Evolutionary conservation across 30 jellyfish, hydroid and myxozoan species (phyloP).

Genomic region (Hydra vulgaris): DNA sequence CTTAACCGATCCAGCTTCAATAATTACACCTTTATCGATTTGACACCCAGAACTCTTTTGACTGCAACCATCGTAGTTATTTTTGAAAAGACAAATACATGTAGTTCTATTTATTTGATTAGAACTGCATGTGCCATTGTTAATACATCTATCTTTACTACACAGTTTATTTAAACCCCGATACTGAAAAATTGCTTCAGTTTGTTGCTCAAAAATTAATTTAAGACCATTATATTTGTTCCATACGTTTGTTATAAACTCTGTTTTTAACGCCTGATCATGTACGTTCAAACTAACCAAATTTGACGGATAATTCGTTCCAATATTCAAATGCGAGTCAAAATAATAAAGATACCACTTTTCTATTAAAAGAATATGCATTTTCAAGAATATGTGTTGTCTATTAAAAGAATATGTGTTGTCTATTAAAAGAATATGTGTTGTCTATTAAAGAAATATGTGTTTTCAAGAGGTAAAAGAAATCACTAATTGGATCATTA

Average conservation of each 20-base stretch:
- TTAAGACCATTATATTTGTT: not conserved
- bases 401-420: not conserved
- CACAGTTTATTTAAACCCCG: not conserved
- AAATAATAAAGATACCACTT: not conserved
- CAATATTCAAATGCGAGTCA: not conserved
- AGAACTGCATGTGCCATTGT: not conserved
- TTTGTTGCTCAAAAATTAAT: not conserved
- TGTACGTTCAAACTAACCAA: not conserved
- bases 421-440: not conserved
- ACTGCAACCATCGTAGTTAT: not conserved
- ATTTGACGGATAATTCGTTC: not conserved
- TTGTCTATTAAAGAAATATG: not conserved
- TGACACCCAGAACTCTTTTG: not conserved
- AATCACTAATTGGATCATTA: not conserved
- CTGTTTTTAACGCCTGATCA: not conserved
- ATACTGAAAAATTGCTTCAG: not conserved
- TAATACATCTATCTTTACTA: not conserved
- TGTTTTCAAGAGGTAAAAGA: no score
- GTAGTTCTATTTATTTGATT: not conserved
- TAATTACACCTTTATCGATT: not conserved
- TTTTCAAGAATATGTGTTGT: not conserved
- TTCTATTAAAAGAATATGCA: not conserved
- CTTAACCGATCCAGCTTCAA: not conserved
- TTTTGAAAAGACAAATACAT: not conserved
- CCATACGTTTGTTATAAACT: not conserved